phyloP scores from a whole-genome alignment of 2,888 invertebrate species.

The Barypeithes pellucidus region DNA sequence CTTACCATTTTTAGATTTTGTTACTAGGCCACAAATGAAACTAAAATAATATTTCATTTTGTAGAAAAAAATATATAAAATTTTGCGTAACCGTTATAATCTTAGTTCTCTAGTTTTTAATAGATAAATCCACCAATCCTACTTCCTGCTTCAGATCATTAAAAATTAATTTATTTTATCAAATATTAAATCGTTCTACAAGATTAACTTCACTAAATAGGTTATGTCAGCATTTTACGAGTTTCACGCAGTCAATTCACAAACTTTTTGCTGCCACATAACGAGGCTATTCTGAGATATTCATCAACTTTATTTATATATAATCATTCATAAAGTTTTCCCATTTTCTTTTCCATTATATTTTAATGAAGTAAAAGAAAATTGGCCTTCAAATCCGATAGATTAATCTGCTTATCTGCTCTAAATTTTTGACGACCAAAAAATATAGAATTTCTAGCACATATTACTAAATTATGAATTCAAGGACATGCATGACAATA shows the following conservation, averaged over 20 bases:
- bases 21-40: no score
- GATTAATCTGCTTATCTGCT: constrained; percentile 15
- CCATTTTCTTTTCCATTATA: constrained; percentile 6
- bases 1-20: no score
- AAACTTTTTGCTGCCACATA: constrained; percentile 17
- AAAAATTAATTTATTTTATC: background rate
- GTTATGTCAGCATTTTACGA: background rate
- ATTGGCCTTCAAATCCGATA: background rate
- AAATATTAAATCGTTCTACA: constrained; percentile 5
- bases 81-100: no score
- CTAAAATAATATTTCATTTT: no score
- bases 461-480: constrained; percentile 33
- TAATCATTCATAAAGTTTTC: constrained; percentile 36
- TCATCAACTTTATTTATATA: constrained; percentile 10
- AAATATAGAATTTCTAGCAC: constrained; percentile 35
- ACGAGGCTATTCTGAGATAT: constrained; percentile 9
- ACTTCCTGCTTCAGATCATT: background rate
- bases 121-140: background rate
- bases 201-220: background rate
- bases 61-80: no score
- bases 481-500: constrained; percentile 18
- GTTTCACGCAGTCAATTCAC: background rate
- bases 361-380: constrained; percentile 10
- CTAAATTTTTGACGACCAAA: constrained; percentile 28
- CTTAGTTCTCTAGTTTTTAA: no score